These are phyloP conservation scores for Scatophagus argus DNA, from an alignment of 2,113 vertebrate species.

Conservation along the genomic window DNA sequence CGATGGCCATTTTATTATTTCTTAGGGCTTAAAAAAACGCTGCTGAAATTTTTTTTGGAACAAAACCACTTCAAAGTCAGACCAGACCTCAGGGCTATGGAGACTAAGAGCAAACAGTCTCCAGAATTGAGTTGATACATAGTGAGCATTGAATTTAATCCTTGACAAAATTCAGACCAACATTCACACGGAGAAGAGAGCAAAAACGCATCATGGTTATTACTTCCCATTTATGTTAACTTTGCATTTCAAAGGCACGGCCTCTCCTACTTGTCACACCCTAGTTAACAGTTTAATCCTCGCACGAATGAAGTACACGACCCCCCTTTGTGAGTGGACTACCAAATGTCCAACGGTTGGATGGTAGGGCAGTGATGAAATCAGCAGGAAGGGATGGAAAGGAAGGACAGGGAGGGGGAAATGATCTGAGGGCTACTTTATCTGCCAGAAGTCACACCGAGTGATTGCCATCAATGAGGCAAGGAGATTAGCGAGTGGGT, in stretches of 20 bases:
- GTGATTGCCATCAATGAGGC: slow-evolving; percentile 65
- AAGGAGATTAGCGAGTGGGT: slow-evolving; percentile 65
- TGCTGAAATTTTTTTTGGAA: slow-evolving; percentile 38
- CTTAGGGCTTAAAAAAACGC: slow-evolving; percentile 47
- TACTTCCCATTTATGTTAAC: slow-evolving; percentile 64
- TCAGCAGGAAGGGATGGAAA: slow-evolving; percentile 54
- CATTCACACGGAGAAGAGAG: slow-evolving; percentile 30
- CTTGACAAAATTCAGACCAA: slow-evolving; percentile 60
- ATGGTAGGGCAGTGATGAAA: slow-evolving; percentile 55
- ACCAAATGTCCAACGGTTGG: slow-evolving; percentile 51
- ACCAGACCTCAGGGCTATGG: slow-evolving; percentile 50
- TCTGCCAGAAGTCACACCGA: slow-evolving; percentile 67
- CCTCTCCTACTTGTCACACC: slow-evolving; percentile 69
- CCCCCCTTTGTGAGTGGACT: slow-evolving; percentile 58
- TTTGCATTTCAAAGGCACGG: slow-evolving; percentile 78
- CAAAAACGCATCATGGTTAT: slow-evolving; percentile 58
- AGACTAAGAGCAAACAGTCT: slow-evolving; percentile 57
- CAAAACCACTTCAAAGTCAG: slow-evolving; percentile 68
- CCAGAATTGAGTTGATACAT: slow-evolving; percentile 46
- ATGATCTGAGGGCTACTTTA: slow-evolving; percentile 58
- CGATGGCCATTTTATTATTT: slow-evolving; percentile 59
- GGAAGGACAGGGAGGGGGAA: slow-evolving; percentile 5
- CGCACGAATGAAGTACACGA: slow-evolving; percentile 53
- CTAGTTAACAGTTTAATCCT: slow-evolving; percentile 76
- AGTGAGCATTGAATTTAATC: slow-evolving; percentile 49